Conservation (phyloP, 1,140 invertebrate species). For the Gonioctena quinquepunctata region DNA sequence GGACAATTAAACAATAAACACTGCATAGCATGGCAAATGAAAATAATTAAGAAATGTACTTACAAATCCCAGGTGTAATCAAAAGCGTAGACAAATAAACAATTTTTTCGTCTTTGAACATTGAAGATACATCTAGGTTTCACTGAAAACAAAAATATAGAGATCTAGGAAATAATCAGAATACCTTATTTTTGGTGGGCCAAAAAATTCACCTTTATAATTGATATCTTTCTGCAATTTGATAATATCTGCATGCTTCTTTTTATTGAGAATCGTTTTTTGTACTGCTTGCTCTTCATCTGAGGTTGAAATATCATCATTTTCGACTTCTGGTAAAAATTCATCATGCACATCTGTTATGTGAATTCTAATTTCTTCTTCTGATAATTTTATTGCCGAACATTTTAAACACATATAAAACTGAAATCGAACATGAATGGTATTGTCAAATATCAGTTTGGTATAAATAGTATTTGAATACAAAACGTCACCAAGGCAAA, state of each 20-base stretch:
- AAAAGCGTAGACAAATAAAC: not conserved
- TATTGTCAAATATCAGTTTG: too few species aligned
- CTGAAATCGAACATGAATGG: too few species aligned
- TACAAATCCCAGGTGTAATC: not conserved
- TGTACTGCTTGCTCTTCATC: constrained; percentile 15
- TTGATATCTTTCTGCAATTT: not conserved
- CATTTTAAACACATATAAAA: constrained; percentile 26
- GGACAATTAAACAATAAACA: too few species aligned
- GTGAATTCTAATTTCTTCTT: constrained; percentile 30
- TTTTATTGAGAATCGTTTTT: not conserved
- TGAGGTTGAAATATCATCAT: not conserved
- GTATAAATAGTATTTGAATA: too few species aligned
- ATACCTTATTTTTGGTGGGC: too few species aligned
- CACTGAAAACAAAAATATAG: not conserved
- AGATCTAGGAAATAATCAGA: too few species aligned
- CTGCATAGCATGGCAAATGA: not conserved
- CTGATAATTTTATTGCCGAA: constrained; percentile 4
- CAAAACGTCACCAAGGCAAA: too few species aligned
- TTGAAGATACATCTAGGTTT: not conserved
- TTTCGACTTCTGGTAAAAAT: constrained; percentile 8
- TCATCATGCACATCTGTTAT: constrained; percentile 21
- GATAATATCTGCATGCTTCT: not conserved
- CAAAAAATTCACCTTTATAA: not conserved
- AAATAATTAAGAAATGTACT: not conserved
- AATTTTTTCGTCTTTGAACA: not conserved